Evolutionary conservation across 1,140 invertebrate species (phyloP), one percentile per base, ranked within the genome.

Genomic region (Aphaenogaster rudis): DNA sequence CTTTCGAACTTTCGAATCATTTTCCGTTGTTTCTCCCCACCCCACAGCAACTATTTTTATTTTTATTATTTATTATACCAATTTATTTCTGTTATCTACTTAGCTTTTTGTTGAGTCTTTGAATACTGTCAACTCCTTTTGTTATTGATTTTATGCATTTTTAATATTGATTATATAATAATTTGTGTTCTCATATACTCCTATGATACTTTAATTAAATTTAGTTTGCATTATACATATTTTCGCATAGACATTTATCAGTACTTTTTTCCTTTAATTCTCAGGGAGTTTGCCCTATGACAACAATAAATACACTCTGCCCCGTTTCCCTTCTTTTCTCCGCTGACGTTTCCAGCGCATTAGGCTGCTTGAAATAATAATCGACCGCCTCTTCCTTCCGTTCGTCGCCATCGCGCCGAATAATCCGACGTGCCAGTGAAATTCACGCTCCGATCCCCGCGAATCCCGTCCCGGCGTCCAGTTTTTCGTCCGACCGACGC

Each of bases 401-500:
- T 88, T 78, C 84, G 78, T 67, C 88, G 86, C 78, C 39, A 63
- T 59, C 36, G 61, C 17, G 48, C 21, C 78, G 88, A 90, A 87
- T 90, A 90, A 57, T 61, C 71, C 42, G 50, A 80, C 54, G 21
- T 42, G 61, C 64, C 72, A 50, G 86, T 50, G 82, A 63, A 90
- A 90, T 90, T 88, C 88, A 90, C 86, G 88, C 88, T 88, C 72
- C 84, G 84, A 36, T 67, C 71, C 67, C 74, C 45, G 36, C 79
- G 74, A 85, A 90, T 87, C 79, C 89, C 80, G 54, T 72, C 79
- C 33, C 45, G 48, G 63, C 88, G 88, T 78, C 50, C 78, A 72
- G 88, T 89, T 90, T 89, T 89, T 84, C 89, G 89, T 89, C 77
- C 82, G 69, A 90, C 88, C 72, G 72, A 74, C 64, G 67, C 54